Base-by-base conservation (phyloP, 2,888 invertebrate genomes). In the Lordiphosa andalusiaca region DNA sequence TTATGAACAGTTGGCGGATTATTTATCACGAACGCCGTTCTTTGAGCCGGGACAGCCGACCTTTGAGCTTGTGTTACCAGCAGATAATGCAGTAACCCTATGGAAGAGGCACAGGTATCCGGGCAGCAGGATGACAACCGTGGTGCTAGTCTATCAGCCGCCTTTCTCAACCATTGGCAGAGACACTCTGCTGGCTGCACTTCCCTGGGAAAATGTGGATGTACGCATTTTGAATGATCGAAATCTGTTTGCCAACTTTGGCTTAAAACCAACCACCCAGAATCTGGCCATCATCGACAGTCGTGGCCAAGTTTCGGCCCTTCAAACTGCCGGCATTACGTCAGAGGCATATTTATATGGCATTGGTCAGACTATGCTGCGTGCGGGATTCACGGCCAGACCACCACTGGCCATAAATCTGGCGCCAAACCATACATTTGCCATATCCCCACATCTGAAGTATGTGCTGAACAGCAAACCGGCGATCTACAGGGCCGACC, bases 401-500 rank as follows among this genome's bases (percentile, higher is more conserved):
- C 23, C 54, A 4, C 37, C 41, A 23, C 39, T 62, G 0, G n/a
- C 53, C 1, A 57, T 37, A 2, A 41, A 41, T 0, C 6, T 6
- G 0, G 23, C 37, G 5, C 9, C 80, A 0, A 59, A 42, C 1
- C 6, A 10, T 0, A 47, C 6, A 0, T 23, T 40, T 5, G 9
- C 33, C 0, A 2, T 63, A 3, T 63, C 66, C 6, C 58, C 57
- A 0, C 68, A 84, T 1, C 33, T 84, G 0, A 16, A 44, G 0
- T 47, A 59, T 0, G 84, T 77, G 0, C 38, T 64, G 0, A 51
- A 39, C 1, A 49, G 38, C 0, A 23, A 35, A 4, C 53, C 39
- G 0, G 53, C 51, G 21, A 47, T 68, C 2, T 77, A 70, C 38
- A 73, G 68, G 0, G 84, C 84, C 1, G 76, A 77, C 92, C 57